Base-by-base conservation (phyloP, 2,888 invertebrate genomes). In the Caenorhabditis becei region DNA sequence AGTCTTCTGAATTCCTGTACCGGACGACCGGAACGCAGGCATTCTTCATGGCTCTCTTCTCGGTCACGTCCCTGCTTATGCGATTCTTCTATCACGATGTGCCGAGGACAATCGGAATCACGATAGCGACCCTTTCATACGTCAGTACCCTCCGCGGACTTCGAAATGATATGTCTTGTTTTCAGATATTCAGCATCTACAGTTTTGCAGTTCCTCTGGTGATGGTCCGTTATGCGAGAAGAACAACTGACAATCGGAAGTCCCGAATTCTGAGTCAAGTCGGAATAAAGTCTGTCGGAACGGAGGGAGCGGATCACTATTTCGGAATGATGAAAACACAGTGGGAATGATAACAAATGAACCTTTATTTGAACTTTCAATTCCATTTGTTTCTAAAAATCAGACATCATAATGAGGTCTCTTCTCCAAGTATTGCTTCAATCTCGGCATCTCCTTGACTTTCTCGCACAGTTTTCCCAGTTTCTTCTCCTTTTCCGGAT, bases 171-270 rank as follows among this genome's bases (percentile, higher is more conserved):
- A 18, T 51, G 18, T 37, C 23, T 18, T 28, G 37, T 67, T 77
- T 82, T 51, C 82, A 82, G 82, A 71, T 74, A 11, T 74, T 78
- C 72, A 82, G 82, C 28, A 62, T 82, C 49, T 74, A 77, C 37
- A 44, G 77, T 35, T 54, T 69, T 11, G 37, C 66, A 4, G 77
- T 82, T 16, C 77, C 82, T 1, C 26, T 51, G 8, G 69, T 78
- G 4, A 78, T 82, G 51, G 51, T 82, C 1, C 24, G 28, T 7
- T 74, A 58, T 28, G 77, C 65, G 0, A n/a, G n/a, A 14, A 44
- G 51, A 10, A 54, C 53, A 0, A 59, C 51, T 5, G 26, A 51
- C 16, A 47, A 28, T 0, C 56, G 69, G 14, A 72, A 69, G 24
- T 24, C 35, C 2, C 20, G 65, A 8, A 82, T 82, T n/a, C 41